A percentile compares a stretch with the other conserved stretches of the same genome.
Evolutionary conservation across 2,797 vertebrate species (phyloP).

Genomic region (Sebastes steindachneri): DNA sequence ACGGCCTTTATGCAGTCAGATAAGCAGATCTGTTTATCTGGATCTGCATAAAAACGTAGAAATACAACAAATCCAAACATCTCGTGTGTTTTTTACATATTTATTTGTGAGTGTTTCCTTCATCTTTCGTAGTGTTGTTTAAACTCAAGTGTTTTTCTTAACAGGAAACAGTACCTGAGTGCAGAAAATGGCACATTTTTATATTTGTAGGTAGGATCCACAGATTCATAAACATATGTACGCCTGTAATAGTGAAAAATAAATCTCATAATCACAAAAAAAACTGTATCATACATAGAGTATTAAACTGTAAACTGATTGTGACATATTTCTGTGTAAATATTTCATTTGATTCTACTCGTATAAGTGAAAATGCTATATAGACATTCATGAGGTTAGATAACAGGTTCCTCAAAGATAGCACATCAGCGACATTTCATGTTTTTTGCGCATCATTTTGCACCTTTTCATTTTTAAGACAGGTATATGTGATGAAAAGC

Average conservation of each 20-base stretch:
- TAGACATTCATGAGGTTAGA: conserved; percentile 67
- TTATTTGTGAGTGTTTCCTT: conserved; percentile 72
- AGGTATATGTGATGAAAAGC: conserved; percentile 42
- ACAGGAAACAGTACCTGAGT: conserved; percentile 68
- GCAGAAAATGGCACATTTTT: conserved; percentile 63
- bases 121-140: conserved; percentile 24
- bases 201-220: conserved; percentile 51
- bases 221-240: conserved; percentile 36
- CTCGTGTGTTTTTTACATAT: conserved; percentile 45
- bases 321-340: conserved; percentile 48
- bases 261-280: conserved; percentile 46
- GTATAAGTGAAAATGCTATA: conserved; percentile 64
- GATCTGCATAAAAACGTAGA: not conserved
- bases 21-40: not conserved
- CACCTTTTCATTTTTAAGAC: conserved; percentile 50
- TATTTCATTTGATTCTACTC: conserved; percentile 52
- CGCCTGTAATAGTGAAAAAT: conserved; percentile 42
- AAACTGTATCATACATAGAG: conserved; percentile 42
- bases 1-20: not conserved
- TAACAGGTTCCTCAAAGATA: conserved; percentile 57
- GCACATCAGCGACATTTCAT: conserved; percentile 60
- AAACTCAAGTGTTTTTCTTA: conserved; percentile 37
- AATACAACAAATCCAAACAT: conserved; percentile 1
- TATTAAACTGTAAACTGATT: conserved; percentile 61
- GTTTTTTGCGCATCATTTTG: conserved; percentile 61